Conservation (phyloP, 2,797 vertebrate genomes). For the Nyctibius grandis region DNA sequence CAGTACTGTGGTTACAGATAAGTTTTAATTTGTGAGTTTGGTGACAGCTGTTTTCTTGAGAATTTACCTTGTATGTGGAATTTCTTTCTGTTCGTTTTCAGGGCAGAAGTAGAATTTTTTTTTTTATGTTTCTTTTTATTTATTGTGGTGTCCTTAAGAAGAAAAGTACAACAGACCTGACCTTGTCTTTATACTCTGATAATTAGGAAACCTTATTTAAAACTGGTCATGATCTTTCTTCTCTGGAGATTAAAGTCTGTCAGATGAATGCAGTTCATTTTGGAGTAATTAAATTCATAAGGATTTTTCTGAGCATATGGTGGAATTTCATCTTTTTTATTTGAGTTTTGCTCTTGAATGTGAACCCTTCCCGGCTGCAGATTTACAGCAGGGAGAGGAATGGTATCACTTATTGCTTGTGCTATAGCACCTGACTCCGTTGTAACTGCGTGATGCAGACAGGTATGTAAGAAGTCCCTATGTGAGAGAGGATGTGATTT, state of each 20-base stretch:
- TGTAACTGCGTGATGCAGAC: background rate
- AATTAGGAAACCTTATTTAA: conserved; percentile 10
- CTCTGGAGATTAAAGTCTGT: background rate
- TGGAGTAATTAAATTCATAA: background rate
- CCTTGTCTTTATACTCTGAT: background rate
- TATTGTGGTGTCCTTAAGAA: background rate
- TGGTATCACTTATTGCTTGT: background rate
- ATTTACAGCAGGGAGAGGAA: background rate
- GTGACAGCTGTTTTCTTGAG: background rate
- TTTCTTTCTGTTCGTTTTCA: background rate
- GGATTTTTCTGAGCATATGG: background rate
- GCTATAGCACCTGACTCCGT: background rate
- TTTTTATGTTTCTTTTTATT: background rate
- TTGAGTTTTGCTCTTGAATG: background rate
- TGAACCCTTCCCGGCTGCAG: background rate
- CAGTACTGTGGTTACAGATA: background rate
- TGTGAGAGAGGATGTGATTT: background rate
- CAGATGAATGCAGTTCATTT: background rate
- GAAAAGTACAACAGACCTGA: background rate
- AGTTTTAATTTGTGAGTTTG: background rate
- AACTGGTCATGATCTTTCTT: background rate
- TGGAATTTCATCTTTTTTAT: background rate
- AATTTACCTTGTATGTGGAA: background rate
- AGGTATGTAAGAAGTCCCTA: background rate
- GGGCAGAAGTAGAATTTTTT: background rate